Conservation (phyloP, 2,113 vertebrate species). For the Chaetops frenatus region DNA sequence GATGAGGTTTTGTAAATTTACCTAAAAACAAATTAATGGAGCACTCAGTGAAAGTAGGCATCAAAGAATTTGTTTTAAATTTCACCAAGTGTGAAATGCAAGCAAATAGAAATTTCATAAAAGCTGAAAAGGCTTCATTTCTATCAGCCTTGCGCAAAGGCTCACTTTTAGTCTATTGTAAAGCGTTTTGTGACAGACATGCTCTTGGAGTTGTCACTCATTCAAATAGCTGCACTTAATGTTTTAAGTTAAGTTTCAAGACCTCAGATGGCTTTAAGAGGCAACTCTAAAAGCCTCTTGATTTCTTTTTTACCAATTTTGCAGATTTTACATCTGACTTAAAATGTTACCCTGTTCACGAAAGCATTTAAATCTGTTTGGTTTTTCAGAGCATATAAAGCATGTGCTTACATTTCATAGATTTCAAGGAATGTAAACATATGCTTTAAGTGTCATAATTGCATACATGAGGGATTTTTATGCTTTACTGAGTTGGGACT, state of each 20-base stretch:
- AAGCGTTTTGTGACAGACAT: not conserved
- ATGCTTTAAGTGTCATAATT: not conserved
- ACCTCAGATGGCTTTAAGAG: conserved; percentile 51
- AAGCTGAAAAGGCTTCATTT: not conserved
- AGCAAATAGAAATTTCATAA: not conserved
- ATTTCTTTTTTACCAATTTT: conserved; percentile 8
- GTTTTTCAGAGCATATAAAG: not conserved
- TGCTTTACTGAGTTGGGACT: conserved; percentile 28
- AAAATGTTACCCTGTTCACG: conserved; percentile 13
- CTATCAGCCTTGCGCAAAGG: not conserved
- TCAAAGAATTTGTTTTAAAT: not conserved
- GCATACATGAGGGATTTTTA: not conserved
- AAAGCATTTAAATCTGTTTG: not conserved
- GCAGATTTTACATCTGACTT: not conserved
- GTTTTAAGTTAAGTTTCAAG: conserved; percentile 62
- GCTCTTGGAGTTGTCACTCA: not conserved
- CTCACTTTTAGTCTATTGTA: not conserved
- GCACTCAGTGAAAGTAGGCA: not conserved
- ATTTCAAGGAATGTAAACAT: not conserved
- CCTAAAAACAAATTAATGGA: conserved; percentile 24
- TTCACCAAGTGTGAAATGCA: not conserved
- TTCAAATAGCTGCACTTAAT: not conserved
- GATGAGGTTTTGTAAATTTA: conserved; percentile 60
- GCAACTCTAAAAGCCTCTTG: conserved; percentile 4
- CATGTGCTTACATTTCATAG: not conserved